These are phyloP conservation scores for Lutraria lutraria DNA, from an alignment of 2,888 invertebrate species.

Conservation along the genomic window DNA sequence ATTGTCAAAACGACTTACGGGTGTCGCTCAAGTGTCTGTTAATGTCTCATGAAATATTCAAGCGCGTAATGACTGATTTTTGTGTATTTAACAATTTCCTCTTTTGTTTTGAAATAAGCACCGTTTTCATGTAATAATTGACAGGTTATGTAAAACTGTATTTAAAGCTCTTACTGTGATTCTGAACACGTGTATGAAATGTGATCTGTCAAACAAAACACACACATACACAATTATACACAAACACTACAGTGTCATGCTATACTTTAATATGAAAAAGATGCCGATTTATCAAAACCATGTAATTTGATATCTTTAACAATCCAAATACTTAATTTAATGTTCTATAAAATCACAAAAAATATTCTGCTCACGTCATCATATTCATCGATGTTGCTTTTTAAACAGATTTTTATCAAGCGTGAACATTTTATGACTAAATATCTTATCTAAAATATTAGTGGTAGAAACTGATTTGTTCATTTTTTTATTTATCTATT, in stretches of 20 bases:
- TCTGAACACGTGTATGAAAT: neutral
- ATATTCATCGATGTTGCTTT: too few relatives aligned
- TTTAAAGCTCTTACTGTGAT: neutral
- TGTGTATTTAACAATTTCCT: neutral
- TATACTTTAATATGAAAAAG: neutral
- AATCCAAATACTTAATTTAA: too few relatives aligned
- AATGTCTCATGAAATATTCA: neutral
- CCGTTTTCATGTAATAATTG: neutral
- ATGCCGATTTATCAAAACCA: too few relatives aligned
- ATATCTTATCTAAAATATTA: too few relatives aligned
- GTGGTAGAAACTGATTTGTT: too few relatives aligned
- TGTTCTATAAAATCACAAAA: too few relatives aligned
- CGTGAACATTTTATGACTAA: too few relatives aligned
- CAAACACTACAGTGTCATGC: neutral
- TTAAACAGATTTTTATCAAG: too few relatives aligned
- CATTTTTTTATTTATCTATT: too few relatives aligned
- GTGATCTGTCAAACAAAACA: neutral
- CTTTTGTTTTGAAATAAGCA: neutral
- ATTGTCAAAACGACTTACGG: neutral
- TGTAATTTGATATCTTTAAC: too few relatives aligned
- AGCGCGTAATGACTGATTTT: neutral
- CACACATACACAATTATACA: too few relatives aligned
- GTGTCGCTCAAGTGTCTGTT: neutral
- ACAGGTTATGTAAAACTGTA: neutral
- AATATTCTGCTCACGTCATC: too few relatives aligned